A percentile compares a stretch with the other conserved stretches of the same genome.
phyloP scores from a whole-genome alignment of 2,797 vertebrate species.

The Melanotaenia boesemani region DNA sequence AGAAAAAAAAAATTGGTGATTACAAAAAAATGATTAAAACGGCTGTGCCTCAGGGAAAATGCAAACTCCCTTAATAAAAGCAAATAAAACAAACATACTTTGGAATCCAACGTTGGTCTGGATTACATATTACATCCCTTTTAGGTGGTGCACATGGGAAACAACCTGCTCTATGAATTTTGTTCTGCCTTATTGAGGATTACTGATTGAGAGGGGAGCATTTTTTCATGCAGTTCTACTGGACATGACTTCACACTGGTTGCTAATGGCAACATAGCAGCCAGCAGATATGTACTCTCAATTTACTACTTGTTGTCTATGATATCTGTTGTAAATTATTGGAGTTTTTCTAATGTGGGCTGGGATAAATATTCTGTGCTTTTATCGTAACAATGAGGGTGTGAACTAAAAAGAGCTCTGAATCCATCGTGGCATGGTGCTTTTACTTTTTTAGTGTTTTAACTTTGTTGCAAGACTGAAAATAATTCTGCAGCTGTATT shows the following conservation, averaged over 20 bases:
- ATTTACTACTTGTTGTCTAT: constrained; percentile 4
- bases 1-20: neutral
- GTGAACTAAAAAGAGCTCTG: neutral
- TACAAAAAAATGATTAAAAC: constrained; percentile 25
- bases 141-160: neutral
- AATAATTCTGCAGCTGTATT: neutral
- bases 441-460: neutral
- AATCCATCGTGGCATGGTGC: neutral
- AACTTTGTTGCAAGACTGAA: neutral
- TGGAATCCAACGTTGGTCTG: neutral
- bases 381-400: neutral
- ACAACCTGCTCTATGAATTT: neutral
- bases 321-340: neutral
- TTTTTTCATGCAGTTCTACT: constrained; percentile 1
- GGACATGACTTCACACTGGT: neutral
- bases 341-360: neutral
- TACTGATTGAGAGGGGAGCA: neutral
- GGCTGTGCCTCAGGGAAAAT: constrained; percentile 42
- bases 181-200: constrained; percentile 6
- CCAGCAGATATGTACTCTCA: neutral
- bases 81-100: neutral
- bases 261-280: neutral
- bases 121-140: neutral
- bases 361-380: neutral
- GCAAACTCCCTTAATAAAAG: constrained; percentile 7